These are phyloP conservation scores for Rhodophaea formosa DNA, from an alignment of 2,888 invertebrate genomes.

Conservation along the genomic window DNA sequence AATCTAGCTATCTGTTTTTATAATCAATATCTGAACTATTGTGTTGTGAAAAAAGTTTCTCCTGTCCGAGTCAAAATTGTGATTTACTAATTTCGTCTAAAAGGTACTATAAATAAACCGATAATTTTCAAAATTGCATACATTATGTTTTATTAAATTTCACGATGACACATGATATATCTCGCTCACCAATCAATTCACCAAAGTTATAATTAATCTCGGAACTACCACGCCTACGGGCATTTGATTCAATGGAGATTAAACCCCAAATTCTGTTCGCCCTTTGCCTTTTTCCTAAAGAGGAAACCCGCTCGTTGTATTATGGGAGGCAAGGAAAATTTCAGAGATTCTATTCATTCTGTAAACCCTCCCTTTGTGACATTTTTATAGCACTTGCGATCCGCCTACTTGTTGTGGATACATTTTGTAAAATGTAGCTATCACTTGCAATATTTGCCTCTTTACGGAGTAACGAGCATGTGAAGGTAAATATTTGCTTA, in stretches of 20 bases:
- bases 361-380: slow-evolving; percentile 22
- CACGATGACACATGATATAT: neutral
- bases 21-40: no score
- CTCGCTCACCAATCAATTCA: neutral
- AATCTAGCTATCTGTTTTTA: no score
- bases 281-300: slow-evolving; percentile 38
- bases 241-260: slow-evolving; percentile 17
- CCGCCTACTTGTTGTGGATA: slow-evolving; percentile 9
- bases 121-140: no score
- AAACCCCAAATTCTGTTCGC: slow-evolving; percentile 25
- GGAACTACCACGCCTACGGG: slow-evolving; percentile 19
- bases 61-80: no score
- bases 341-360: slow-evolving; percentile 38
- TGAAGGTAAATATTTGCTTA: neutral
- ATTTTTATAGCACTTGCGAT: slow-evolving; percentile 27
- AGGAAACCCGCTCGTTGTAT: slow-evolving; percentile 37
- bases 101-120: no score
- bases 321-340: slow-evolving; percentile 35
- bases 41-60: no score
- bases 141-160: neutral
- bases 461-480: neutral
- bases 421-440: neutral
- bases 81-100: no score
- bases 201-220: slow-evolving; percentile 25
- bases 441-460: neutral